Conservation (phyloP, 2,888 invertebrate genomes). For the Leucophenga montana region DNA sequence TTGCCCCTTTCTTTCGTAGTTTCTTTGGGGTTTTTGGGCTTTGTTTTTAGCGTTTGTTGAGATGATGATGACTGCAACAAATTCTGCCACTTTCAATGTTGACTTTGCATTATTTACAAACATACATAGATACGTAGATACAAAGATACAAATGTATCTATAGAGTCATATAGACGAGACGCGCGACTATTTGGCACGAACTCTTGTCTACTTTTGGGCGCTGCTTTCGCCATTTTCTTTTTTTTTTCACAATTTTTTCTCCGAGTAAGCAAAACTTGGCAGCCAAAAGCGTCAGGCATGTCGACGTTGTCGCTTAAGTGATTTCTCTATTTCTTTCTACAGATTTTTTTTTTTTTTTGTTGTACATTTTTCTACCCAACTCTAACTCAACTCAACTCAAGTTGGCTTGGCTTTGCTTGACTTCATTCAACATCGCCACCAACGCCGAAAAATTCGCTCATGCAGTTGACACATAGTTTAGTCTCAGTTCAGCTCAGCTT, state of each 20-base stretch:
- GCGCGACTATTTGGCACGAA: constrained; percentile 6
- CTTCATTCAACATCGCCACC: background rate
- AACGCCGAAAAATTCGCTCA: background rate
- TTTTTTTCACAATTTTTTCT: background rate
- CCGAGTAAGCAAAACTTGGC: constrained; percentile 10
- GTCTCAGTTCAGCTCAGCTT: no score
- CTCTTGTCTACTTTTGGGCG: background rate
- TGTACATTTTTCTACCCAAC: no score
- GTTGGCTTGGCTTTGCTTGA: constrained; percentile 1
- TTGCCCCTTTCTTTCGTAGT: background rate
- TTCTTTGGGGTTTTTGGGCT: background rate
- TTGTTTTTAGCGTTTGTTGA: background rate
- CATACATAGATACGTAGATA: background rate
- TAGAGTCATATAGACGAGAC: background rate
- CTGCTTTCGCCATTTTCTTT: background rate
- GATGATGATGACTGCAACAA: constrained; percentile 5
- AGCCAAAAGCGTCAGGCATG: constrained; percentile 1
- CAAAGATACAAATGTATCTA: no score
- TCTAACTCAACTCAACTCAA: background rate
- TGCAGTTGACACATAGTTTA: constrained; percentile 14
- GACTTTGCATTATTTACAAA: background rate
- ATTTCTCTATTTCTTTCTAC: background rate
- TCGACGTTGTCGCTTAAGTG: constrained; percentile 22
- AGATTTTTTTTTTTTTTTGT: background rate
- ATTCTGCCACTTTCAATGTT: constrained; percentile 8